Conservation (phyloP, 30 jellyfish, hydroid and myxozoan genomes). For the Cassiopea andromeda region DNA sequence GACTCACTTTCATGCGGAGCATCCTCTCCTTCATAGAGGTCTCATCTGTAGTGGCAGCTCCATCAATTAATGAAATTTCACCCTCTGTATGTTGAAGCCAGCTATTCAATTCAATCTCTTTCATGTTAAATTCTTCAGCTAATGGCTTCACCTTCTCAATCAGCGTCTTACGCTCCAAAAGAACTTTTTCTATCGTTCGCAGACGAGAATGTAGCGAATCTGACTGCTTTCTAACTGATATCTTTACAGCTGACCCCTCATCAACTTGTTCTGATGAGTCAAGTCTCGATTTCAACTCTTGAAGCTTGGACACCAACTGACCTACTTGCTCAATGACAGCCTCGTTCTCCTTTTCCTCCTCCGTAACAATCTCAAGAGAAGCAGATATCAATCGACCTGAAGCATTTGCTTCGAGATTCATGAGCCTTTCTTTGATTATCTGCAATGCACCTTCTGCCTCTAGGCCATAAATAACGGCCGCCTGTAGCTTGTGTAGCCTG, state of each 20-base stretch:
- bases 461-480: conserved; percentile 85
- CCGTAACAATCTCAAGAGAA: conserved; percentile 48
- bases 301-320: conserved; percentile 5
- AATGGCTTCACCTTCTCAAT: conserved; percentile 8
- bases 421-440: conserved; percentile 67
- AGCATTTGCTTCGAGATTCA: conserved; percentile 62
- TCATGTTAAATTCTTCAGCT: conserved; percentile 1
- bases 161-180: conserved; percentile 3
- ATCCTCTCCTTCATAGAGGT: background rate
- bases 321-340: conserved; percentile 20
- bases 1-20: background rate
- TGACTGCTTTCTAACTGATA: background rate
- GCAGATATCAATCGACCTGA: conserved; percentile 74
- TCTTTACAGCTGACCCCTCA: conserved; percentile 35
- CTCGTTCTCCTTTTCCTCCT: conserved; percentile 74
- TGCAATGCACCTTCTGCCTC: conserved; percentile 77
- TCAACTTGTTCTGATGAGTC: background rate
- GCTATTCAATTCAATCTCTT: background rate
- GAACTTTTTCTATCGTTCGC: conserved; percentile 2
- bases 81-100: background rate
- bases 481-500: conserved; percentile 72
- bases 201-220: background rate
- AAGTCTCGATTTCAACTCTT: conserved; percentile 17
- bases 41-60: background rate
- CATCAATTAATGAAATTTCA: background rate